Conservation (phyloP, 1,140 invertebrate species). For the Caenorhabditis elegans region WBcel235 BX284605.5:6129501-6130000, state of each 20-base stretch:
- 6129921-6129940: constrained; percentile 97
- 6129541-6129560: constrained; percentile 24
- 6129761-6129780: constrained; percentile 94
- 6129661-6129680: constrained; percentile 87
- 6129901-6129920: constrained; percentile 85
- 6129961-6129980: constrained; percentile 93
- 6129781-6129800: constrained; percentile 91
- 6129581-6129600: constrained; percentile 49
- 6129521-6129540: constrained; percentile 49
- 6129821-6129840: constrained; percentile 87
- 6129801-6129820: constrained; percentile 98
- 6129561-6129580: not conserved
- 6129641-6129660: constrained; percentile 81
- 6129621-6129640: constrained; percentile 76
- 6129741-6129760: constrained; percentile 95
- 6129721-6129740: constrained; percentile 93
- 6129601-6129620: constrained; percentile 45
- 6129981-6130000: constrained; percentile 96
- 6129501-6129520: constrained; percentile 51
- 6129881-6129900: constrained; percentile 84
- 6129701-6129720: constrained; percentile 91
- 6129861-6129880: constrained; percentile 99
- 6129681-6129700: constrained; percentile 89
- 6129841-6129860: constrained; percentile 96
- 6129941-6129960: constrained; percentile 89